These are phyloP conservation scores for Melanotaenia pygmaea DNA, from an alignment of 2,797 vertebrate species.

Conservation along the genomic window DNA sequence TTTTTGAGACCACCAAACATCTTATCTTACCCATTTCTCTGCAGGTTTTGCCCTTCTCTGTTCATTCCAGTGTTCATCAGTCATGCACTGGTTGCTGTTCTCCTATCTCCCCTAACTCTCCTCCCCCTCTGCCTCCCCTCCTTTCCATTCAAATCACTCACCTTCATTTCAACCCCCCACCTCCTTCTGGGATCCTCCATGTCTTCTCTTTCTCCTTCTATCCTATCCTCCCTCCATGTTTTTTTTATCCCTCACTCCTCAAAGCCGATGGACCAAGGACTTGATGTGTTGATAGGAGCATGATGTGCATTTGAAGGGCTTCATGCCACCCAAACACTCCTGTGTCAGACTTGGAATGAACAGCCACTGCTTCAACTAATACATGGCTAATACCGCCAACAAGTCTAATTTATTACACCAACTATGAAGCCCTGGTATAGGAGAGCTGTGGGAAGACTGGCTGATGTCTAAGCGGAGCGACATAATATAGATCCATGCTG, in stretches of 20 bases:
- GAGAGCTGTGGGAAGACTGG: constrained; percentile 18
- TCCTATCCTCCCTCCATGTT: constrained; percentile 26
- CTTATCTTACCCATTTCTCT: neutral
- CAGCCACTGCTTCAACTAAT: constrained; percentile 48
- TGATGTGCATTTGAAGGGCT: constrained; percentile 54
- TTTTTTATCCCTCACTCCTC: constrained; percentile 27
- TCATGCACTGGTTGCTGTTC: constrained; percentile 56
- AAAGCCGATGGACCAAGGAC: constrained; percentile 52
- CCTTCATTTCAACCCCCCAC: constrained; percentile 50
- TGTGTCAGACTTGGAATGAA: constrained; percentile 57
- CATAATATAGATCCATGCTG: constrained; percentile 4
- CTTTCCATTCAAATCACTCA: constrained; percentile 70
- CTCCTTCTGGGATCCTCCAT: constrained; percentile 36
- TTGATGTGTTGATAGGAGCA: constrained; percentile 40
- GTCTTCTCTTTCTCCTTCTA: constrained; percentile 30
- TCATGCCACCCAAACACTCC: constrained; percentile 43
- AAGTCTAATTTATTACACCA: constrained; percentile 56
- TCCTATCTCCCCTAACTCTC: constrained; percentile 23
- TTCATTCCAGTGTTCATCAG: constrained; percentile 62
- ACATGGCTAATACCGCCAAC: constrained; percentile 52
- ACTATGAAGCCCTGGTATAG: constrained; percentile 24
- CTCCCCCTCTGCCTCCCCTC: constrained; percentile 29
- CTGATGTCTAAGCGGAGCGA: constrained; percentile 58
- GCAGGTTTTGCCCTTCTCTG: constrained; percentile 28
- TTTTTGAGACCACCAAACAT: constrained; percentile 30